These are phyloP conservation scores for Otolemur crassicaudatus DNA, from an alignment of 2,797 vertebrate species.

Conservation along the genomic window DNA sequence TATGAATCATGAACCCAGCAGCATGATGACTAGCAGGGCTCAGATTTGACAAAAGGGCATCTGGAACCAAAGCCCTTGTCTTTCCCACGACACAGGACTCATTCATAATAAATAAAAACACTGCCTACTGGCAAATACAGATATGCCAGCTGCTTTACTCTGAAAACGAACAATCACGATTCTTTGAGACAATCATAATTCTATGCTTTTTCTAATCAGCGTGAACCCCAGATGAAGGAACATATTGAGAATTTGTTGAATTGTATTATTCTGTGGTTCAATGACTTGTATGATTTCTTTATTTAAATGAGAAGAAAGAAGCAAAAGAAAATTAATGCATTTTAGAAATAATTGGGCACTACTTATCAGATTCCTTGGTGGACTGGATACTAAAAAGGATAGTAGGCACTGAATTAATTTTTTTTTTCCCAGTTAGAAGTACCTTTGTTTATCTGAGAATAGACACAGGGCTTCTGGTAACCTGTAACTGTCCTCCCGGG, in stretches of 20 bases:
- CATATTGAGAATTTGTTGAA: background rate
- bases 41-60: background rate
- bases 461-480: background rate
- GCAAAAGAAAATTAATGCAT: background rate
- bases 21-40: background rate
- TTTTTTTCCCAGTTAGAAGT: background rate
- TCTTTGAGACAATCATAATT: background rate
- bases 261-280: background rate
- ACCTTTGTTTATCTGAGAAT: background rate
- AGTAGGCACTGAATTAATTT: background rate
- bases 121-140: background rate
- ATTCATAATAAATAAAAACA: background rate
- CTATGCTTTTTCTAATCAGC: background rate
- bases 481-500: background rate
- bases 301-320: conserved; percentile 40
- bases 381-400: background rate
- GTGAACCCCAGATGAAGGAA: background rate
- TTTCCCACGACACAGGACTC: background rate
- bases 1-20: background rate
- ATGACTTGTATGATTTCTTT: background rate
- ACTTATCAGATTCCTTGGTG: background rate
- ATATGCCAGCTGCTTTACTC: background rate
- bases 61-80: background rate
- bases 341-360: background rate
- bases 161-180: background rate